phyloP scores from a whole-genome alignment of 2,113 vertebrate genomes.

The Poeciliopsis retropinna region DNA sequence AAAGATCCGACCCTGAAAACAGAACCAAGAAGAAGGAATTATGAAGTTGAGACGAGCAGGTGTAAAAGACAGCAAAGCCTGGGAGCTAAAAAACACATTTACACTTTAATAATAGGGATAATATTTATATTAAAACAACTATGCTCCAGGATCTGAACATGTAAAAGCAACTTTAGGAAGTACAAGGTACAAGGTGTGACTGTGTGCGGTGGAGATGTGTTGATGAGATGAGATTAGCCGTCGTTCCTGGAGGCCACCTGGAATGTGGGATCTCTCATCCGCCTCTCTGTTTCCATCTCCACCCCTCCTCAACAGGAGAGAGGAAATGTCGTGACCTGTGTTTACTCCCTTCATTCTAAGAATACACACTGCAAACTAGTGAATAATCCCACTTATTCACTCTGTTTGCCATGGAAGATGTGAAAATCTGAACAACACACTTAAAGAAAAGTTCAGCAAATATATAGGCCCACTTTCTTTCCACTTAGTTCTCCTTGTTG shows the following conservation, averaged over 20 bases:
- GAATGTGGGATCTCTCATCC: slow-evolving; percentile 66
- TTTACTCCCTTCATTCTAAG: background rate
- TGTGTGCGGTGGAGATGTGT: slow-evolving; percentile 29
- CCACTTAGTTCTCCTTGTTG: background rate
- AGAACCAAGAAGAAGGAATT: slow-evolving; percentile 7
- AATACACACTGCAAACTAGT: background rate
- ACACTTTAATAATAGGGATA: slow-evolving; percentile 15
- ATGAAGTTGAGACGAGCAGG: background rate
- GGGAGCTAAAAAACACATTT: background rate
- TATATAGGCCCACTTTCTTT: background rate
- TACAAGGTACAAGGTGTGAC: slow-evolving; percentile 11
- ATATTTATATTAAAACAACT: background rate
- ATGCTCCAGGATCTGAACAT: slow-evolving; percentile 27
- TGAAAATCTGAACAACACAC: background rate
- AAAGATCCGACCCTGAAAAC: slow-evolving; percentile 17
- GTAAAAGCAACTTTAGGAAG: background rate
- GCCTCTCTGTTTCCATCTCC: slow-evolving; percentile 42
- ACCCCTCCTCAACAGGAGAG: slow-evolving; percentile 40
- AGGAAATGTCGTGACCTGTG: background rate
- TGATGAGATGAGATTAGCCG: slow-evolving; percentile 65
- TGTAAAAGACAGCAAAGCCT: slow-evolving; percentile 2
- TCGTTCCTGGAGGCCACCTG: slow-evolving; percentile 60
- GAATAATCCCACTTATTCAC: background rate
- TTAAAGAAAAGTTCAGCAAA: background rate
- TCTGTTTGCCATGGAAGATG: background rate